Conservation (phyloP, 2,797 vertebrate genomes). For the Apodemus agrarius region DNA sequence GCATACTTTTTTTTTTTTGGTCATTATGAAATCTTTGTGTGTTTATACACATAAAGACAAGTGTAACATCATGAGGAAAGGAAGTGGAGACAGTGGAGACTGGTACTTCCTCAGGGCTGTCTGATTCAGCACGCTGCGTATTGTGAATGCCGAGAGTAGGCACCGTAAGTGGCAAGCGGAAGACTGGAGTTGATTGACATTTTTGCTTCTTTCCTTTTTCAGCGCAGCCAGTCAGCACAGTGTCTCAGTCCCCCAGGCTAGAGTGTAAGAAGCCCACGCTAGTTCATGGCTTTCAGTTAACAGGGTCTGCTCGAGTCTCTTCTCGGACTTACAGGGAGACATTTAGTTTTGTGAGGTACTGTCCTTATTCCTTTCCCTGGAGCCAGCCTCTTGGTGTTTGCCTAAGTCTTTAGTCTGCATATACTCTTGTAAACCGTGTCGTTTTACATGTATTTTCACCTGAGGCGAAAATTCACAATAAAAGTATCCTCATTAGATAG, state of each 20-base stretch:
- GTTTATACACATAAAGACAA: background rate
- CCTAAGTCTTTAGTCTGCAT: conserved; percentile 6
- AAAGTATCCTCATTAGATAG: background rate
- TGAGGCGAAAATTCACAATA: background rate
- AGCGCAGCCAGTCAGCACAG: too few relatives aligned
- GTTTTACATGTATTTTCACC: background rate
- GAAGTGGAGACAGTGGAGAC: background rate
- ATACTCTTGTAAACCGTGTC: background rate
- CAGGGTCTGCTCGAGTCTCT: too few relatives aligned
- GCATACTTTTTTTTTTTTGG: background rate
- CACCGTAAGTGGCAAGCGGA: background rate
- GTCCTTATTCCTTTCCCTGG: background rate
- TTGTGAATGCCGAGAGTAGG: background rate
- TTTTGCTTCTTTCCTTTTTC: background rate
- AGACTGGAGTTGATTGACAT: background rate
- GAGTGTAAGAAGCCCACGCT: too few relatives aligned
- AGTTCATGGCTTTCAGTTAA: background rate
- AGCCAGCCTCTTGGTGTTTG: background rate
- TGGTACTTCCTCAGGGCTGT: background rate
- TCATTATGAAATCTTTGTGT: background rate
- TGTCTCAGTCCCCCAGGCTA: background rate
- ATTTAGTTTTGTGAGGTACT: background rate
- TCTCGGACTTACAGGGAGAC: background rate
- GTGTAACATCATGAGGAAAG: background rate
- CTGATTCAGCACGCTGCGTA: background rate